These are phyloP conservation scores for Megathymus violae DNA, from an alignment of 1,140 invertebrate genomes.

Conservation along the genomic window DNA sequence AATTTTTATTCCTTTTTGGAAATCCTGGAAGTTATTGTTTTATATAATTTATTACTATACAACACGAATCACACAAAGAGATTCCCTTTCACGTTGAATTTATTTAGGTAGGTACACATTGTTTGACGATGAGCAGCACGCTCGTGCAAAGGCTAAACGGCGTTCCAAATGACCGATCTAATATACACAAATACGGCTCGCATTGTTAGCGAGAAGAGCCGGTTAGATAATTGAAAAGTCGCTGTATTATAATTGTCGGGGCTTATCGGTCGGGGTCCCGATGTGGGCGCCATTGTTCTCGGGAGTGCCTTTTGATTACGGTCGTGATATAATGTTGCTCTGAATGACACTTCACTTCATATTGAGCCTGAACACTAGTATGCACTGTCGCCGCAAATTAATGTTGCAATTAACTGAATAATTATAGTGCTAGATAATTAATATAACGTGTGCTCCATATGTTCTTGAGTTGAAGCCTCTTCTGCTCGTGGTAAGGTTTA, in stretches of 20 bases:
- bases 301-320: constrained; percentile 79
- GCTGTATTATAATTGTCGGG: constrained; percentile 82
- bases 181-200: constrained; percentile 80
- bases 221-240: constrained; percentile 82
- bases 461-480: too few species aligned
- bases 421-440: too few species aligned
- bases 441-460: too few species aligned
- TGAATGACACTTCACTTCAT: constrained; percentile 76
- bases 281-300: constrained; percentile 82
- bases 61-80: too few species aligned
- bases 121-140: constrained; percentile 41
- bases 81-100: constrained; percentile 16
- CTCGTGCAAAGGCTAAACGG: constrained; percentile 56
- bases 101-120: constrained; percentile 36
- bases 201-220: constrained; percentile 75
- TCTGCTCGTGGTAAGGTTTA: too few species aligned
- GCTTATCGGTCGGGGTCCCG: constrained; percentile 75
- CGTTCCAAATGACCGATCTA: constrained; percentile 76
- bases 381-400: constrained; percentile 43
- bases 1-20: too few species aligned
- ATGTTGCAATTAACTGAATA: constrained; percentile 9
- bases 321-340: constrained; percentile 77
- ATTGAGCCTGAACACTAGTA: constrained; percentile 64
- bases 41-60: too few species aligned
- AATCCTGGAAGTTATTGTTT: too few species aligned